Evolutionary conservation across 1,140 invertebrate species (phyloP), one percentile per base, ranked within the genome.

Genomic region (Glossosoma conforme): DNA sequence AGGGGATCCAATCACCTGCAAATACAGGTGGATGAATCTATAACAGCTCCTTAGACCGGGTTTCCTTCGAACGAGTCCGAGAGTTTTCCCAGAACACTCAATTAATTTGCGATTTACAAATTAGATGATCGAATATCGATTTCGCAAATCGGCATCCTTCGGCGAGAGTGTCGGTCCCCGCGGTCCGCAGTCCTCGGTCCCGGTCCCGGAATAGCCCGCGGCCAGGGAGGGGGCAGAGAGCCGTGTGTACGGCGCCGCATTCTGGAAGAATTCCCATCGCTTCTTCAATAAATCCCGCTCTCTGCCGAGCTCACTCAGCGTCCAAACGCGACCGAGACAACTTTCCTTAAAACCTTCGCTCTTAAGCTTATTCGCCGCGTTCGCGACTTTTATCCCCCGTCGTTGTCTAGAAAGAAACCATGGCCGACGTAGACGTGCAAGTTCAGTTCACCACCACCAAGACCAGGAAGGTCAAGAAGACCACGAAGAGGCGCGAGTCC

Each of bases 391-490:
- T 30, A 30, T 8, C 25, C n/a, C 22, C 33, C 19, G 24, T 24
- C 22, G 11, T 13, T 6, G 17, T 15, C 40, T 22, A 30, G 13
- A 49, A 24, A 40, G 13, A 10, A 4, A 49, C n/a, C 25, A 89
- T 91, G 87, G 87, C 86, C 69, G 88, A 91, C 78, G 87, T 90
- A 66, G 88, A 91, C 72, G 81, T 85, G 52, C 81, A 84, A 77
- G 85, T 87, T 77, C 85, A 88, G 74, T 87, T 81, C 69, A 84
- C 84, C 63, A 84, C 85, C 62, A 82, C 85, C 69, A 90, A 90
- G 75, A 86, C 87, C 68, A 85, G 86, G 72, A 91, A 91, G 81
- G 85, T 89, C 75, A 91, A 90, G 78, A 92, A 91, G 75, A 81
- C 83, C 60, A 85, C 82, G 52, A 88, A 86, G 67, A 81, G 86